Percentiles rank a stretch among this genome's conserved stretches.
These are phyloP conservation scores for Netelia fuscicornis DNA, from an alignment of 2,888 invertebrate genomes.

Conservation along the genomic window DNA sequence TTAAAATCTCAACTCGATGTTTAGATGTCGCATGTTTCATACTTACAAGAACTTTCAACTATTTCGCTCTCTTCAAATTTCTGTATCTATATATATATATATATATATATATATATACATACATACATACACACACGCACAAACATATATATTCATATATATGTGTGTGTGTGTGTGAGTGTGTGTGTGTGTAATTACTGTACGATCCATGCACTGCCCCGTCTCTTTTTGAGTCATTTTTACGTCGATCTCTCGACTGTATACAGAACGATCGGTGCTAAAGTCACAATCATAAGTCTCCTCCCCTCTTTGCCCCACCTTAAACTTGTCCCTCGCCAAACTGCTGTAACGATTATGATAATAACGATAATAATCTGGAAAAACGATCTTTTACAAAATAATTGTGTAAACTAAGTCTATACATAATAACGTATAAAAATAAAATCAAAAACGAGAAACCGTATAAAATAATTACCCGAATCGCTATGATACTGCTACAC, in stretches of 20 bases:
- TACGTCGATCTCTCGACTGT: constrained; percentile 33
- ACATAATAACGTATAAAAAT: constrained; percentile 34
- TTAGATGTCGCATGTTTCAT: constrained; percentile 83
- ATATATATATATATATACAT: constrained; percentile 13
- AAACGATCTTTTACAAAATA: constrained; percentile 38
- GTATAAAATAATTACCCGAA: constrained; percentile 44
- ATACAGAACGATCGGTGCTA: constrained; percentile 59
- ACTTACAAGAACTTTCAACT: constrained; percentile 78
- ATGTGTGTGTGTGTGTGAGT: too few relatives aligned
- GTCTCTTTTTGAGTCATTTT: constrained; percentile 36
- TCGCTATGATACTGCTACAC: constrained; percentile 43
- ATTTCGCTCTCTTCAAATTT: constrained; percentile 65
- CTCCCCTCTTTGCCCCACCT: neutral
- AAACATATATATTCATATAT: neutral
- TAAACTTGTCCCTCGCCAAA: neutral
- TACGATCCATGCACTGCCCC: constrained; percentile 32
- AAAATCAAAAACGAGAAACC: constrained; percentile 34
- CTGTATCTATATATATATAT: constrained; percentile 35
- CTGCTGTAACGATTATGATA: neutral
- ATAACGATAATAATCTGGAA: constrained; percentile 40
- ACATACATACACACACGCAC: constrained; percentile 22
- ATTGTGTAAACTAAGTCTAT: constrained; percentile 51
- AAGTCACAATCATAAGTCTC: neutral
- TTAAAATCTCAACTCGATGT: constrained; percentile 77
- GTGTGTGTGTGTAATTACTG: neutral